Conservation (phyloP, 2,888 invertebrate species). For the Lamellibrachia columna region DNA sequence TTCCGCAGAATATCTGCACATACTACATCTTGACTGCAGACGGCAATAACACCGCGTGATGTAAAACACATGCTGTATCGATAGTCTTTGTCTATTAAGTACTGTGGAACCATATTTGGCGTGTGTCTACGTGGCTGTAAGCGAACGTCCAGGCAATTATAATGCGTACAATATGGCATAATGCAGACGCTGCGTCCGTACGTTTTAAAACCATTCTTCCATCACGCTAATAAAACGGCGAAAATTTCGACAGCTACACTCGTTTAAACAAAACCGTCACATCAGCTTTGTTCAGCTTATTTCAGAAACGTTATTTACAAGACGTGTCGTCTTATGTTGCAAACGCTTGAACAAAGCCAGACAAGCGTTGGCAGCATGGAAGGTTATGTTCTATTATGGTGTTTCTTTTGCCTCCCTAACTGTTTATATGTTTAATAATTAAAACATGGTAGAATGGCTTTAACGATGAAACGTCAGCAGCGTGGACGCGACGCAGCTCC, state of each 20-base stretch:
- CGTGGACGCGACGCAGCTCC: neutral
- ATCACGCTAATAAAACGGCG: neutral
- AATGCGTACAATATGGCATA: neutral
- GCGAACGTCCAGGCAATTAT: neutral
- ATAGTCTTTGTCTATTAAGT: neutral
- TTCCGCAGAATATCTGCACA: neutral
- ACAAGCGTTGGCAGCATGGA: neutral
- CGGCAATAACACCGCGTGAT: neutral
- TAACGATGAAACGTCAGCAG: neutral
- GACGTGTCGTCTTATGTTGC: neutral
- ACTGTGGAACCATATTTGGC: neutral
- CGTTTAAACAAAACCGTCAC: neutral
- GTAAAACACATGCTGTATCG: neutral
- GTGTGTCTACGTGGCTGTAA: neutral
- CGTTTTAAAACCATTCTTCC: slow-evolving; percentile 10
- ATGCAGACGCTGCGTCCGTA: neutral
- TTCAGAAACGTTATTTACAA: neutral
- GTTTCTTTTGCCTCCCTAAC: neutral
- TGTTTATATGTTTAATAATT: neutral
- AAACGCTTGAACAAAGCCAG: neutral
- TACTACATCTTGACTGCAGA: neutral
- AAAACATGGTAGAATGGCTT: neutral
- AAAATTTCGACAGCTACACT: neutral
- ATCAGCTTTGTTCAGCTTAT: neutral
- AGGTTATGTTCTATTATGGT: neutral